Conservation (phyloP, 2,888 invertebrate species). For the Drosophila austrosaltans region DNA sequence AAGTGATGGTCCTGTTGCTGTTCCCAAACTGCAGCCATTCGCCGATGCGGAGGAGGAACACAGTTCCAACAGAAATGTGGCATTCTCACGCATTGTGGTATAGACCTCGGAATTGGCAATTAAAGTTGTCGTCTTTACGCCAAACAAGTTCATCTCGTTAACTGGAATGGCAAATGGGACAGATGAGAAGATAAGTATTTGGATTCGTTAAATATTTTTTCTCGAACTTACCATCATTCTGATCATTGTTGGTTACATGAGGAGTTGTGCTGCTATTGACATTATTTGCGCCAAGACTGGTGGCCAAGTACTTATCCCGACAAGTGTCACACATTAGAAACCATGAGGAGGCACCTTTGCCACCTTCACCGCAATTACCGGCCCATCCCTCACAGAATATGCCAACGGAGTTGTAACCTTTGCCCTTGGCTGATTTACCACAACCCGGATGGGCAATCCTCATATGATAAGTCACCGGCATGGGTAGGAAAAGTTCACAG, state of each 20-base stretch:
- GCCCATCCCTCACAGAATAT: conserved; percentile 94
- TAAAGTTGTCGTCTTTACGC: conserved; percentile 81
- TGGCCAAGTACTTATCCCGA: conserved; percentile 88
- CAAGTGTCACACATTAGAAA: conserved; percentile 96
- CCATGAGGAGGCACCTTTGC: conserved; percentile 91
- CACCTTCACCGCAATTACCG: conserved; percentile 94
- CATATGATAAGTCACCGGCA: conserved; percentile 96
- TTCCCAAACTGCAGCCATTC: background rate
- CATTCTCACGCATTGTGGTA: conserved; percentile 94
- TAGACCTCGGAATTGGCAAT: conserved; percentile 83
- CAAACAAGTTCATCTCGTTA: conserved; percentile 83
- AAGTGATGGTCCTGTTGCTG: background rate
- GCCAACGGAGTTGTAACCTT: conserved; percentile 96
- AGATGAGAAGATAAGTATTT: background rate
- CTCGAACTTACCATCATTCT: conserved; percentile 47
- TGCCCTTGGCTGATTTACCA: conserved; percentile 91
- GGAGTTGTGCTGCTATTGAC: conserved; percentile 76
- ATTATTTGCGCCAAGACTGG: conserved; percentile 81
- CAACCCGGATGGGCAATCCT: conserved; percentile 95
- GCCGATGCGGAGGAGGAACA: conserved; percentile 85
- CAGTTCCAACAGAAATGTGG: conserved; percentile 95
- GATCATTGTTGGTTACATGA: conserved; percentile 74
- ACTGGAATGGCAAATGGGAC: conserved; percentile 41
- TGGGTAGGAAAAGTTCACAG: conserved; percentile 90
- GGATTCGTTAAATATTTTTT: background rate